Conservation (phyloP, 2,797 vertebrate species). For the Garrulus glandarius region DNA sequence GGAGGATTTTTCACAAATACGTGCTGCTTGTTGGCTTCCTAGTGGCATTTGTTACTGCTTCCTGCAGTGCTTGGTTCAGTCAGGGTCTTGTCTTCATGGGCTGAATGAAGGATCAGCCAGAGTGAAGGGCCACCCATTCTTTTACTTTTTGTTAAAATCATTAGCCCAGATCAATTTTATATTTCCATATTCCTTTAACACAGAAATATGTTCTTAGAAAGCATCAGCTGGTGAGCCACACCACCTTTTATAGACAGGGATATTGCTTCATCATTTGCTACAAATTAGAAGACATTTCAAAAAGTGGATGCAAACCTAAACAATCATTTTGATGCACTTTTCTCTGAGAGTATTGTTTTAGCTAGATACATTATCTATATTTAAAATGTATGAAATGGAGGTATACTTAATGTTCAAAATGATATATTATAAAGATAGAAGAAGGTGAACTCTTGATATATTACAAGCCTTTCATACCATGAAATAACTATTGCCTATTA, state of each 20-base stretch:
- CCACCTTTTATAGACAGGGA: not conserved
- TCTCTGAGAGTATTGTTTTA: conserved; percentile 20
- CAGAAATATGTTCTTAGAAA: not conserved
- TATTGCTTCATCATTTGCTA: conserved; percentile 15
- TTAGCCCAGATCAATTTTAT: not conserved
- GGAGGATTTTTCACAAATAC: not conserved
- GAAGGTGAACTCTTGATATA: conserved; percentile 80
- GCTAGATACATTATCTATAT: conserved; percentile 55
- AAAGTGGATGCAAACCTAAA: conserved; percentile 19
- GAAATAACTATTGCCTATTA: conserved; percentile 83
- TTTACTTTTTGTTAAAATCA: not conserved
- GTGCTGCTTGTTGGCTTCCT: not conserved
- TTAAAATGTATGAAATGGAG: conserved; percentile 71
- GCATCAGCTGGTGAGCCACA: not conserved
- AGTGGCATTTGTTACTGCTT: not conserved
- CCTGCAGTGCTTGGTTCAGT: not conserved
- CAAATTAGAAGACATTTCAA: conserved; percentile 22
- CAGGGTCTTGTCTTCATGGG: not conserved
- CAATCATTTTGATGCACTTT: conserved; percentile 18
- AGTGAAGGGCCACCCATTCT: not conserved
- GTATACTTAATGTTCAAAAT: conserved; percentile 65
- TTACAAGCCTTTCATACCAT: conserved; percentile 75
- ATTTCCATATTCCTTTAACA: not conserved
- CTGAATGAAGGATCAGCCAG: not conserved
- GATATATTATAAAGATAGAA: conserved; percentile 74